These are phyloP conservation scores for Drosophila quadrilineata DNA, from an alignment of 1,140 invertebrate species.

Conservation along the genomic window DNA sequence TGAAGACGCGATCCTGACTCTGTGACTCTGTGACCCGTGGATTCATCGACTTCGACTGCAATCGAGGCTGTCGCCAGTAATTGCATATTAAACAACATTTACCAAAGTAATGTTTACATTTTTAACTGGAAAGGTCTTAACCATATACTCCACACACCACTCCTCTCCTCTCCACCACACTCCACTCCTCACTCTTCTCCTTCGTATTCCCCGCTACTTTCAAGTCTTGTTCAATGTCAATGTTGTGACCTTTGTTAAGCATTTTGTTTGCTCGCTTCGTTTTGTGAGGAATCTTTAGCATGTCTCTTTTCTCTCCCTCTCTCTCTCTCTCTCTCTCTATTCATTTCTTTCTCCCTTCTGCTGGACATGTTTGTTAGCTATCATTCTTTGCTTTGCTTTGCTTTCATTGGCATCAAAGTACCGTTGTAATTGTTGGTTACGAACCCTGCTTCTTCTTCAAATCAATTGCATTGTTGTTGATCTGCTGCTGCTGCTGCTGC, in stretches of 20 bases:
- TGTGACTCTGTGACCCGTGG: no score
- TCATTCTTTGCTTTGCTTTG: slow-evolving; percentile 39
- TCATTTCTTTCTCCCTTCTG: slow-evolving; percentile 1
- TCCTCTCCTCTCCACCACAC: not conserved
- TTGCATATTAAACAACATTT: slow-evolving; percentile 78
- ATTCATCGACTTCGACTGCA: no score
- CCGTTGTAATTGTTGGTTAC: slow-evolving; percentile 69
- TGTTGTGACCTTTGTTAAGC: slow-evolving; percentile 77
- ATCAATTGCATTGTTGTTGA: slow-evolving; percentile 74
- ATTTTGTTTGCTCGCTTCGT: slow-evolving; percentile 59
- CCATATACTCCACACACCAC: slow-evolving; percentile 3
- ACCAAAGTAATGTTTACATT: slow-evolving; percentile 56
- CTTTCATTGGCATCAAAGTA: slow-evolving; percentile 54
- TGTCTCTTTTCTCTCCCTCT: not conserved
- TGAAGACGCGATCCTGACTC: not conserved
- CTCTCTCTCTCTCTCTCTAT: not conserved
- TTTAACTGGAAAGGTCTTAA: slow-evolving; percentile 51
- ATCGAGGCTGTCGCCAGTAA: slow-evolving; percentile 44
- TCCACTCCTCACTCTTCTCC: not conserved
- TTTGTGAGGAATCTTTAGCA: slow-evolving; percentile 47
- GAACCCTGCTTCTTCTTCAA: slow-evolving; percentile 40
- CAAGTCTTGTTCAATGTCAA: slow-evolving; percentile 68
- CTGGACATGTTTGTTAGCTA: no score
- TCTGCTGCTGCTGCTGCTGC: slow-evolving; percentile 23
- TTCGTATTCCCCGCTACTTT: slow-evolving; percentile 2